Evolutionary conservation across 2,113 vertebrate genomes (phyloP).

Genomic region (Clarias macrocephalus): DNA sequence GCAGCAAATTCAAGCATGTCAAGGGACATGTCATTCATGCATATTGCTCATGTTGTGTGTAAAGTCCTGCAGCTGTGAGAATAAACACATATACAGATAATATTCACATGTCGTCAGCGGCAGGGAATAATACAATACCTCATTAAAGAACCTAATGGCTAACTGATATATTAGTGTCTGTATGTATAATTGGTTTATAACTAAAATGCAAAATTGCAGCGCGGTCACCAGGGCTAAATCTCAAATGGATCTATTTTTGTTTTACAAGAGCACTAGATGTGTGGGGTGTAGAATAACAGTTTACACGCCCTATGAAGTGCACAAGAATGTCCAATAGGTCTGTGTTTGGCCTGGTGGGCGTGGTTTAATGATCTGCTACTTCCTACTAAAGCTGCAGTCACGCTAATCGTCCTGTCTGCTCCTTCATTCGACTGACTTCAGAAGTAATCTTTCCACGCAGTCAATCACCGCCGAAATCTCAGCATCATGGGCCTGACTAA

Average conservation of each 20-base stretch:
- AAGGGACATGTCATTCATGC: no score
- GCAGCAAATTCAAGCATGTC: no score
- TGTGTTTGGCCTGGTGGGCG: background rate
- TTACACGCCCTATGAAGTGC: background rate
- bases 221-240: background rate
- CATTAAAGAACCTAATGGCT: no score
- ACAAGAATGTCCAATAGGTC: background rate
- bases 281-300: background rate
- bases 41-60: no score
- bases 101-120: no score
- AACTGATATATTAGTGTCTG: no score
- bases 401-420: background rate
- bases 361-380: background rate
- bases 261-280: background rate
- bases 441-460: background rate
- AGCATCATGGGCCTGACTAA: conserved; percentile 78
- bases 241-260: background rate
- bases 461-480: conserved; percentile 35
- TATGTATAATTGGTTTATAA: no score
- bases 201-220: background rate
- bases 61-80: no score
- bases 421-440: background rate
- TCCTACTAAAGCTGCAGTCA: background rate
- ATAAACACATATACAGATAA: no score
- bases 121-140: no score